Conservation (phyloP, 1,140 invertebrate species). For the Heliconius hermathena region DNA sequence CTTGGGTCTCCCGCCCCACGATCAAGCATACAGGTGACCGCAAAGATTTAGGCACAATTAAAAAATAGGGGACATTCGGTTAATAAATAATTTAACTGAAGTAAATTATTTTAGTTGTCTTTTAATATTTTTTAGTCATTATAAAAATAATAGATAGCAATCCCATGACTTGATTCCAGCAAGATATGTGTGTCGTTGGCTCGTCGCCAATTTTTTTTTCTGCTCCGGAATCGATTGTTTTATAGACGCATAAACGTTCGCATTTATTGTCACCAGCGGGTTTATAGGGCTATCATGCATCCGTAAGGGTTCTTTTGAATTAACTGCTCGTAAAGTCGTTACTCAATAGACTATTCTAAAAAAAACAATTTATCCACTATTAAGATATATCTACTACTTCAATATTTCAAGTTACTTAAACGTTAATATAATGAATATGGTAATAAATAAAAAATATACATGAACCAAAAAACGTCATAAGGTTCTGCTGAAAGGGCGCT, state of each 20-base stretch:
- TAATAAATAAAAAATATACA: background rate
- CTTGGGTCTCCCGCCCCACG: conserved; percentile 88
- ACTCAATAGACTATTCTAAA: conserved; percentile 51
- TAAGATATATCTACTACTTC: background rate
- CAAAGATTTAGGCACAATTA: conserved; percentile 25
- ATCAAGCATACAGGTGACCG: conserved; percentile 83
- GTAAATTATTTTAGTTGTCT: background rate
- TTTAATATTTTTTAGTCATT: background rate
- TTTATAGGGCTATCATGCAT: conserved; percentile 59
- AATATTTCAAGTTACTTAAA: background rate
- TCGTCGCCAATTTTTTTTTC: conserved; percentile 63
- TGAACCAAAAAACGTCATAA: background rate
- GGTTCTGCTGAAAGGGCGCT: background rate
- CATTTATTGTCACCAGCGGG: conserved; percentile 64
- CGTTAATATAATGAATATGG: background rate
- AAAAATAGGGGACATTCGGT: background rate
- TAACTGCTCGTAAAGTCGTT: conserved; percentile 58
- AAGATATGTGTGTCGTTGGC: conserved; percentile 51
- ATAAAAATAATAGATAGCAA: background rate
- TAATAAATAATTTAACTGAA: background rate
- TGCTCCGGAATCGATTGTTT: conserved; percentile 68
- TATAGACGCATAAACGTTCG: conserved; percentile 64
- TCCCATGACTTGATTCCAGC: background rate
- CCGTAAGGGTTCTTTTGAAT: conserved; percentile 60
- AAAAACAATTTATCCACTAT: conserved; percentile 29